Base-by-base conservation (phyloP, 2,888 invertebrate species). In the Cheilosia variabilis region DNA sequence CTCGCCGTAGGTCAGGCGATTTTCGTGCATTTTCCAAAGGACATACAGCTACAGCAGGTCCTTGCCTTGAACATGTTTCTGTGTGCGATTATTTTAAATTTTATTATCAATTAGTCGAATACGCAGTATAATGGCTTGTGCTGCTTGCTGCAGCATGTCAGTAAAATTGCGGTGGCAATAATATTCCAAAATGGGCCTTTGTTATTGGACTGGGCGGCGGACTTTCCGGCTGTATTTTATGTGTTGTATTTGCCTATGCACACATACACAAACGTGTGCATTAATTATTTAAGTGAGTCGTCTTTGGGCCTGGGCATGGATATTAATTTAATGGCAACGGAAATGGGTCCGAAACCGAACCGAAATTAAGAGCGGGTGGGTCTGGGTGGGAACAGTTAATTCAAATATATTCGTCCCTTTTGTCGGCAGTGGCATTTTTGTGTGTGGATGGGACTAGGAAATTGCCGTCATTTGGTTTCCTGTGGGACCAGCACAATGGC, bases 321-420 rank as follows among this genome's bases (percentile, higher is more conserved):
- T 86, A 86, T 86, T 86, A 77, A 81, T 81, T 86, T 86, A 81
- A 86, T 77, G 77, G 72, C 81, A 71, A 68, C 76, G 76, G 81
- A 86, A 86, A 81, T 81, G 86, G 76, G 72, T 68, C 76, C 52
- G 45, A 81, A 81, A 77, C 65, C 76, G 57, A 77, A 52, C 65
- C 62, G 53, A 62, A 69, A 82, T 52, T 62, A 57, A 71, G 71
- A 45, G 71, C 27, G 27, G 27, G 27, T 27, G 27, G 27, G 6
- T 27, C 6, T 58, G 17, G 52, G 27, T 24, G 58, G 68, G 24
- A 47, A 62, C 69, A 65, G 58, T 66, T 75, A 76, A 76, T 60
- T 50, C 66, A 65, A 66, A 71, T 43, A 71, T 66, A 65, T 10
- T 24, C 22, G 71, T 57, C 53, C 55, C 60, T 63, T 50, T 76